Evolutionary conservation across 2,888 invertebrate species (phyloP).

Genomic region (Lepeophtheirus nordmannii): DNA sequence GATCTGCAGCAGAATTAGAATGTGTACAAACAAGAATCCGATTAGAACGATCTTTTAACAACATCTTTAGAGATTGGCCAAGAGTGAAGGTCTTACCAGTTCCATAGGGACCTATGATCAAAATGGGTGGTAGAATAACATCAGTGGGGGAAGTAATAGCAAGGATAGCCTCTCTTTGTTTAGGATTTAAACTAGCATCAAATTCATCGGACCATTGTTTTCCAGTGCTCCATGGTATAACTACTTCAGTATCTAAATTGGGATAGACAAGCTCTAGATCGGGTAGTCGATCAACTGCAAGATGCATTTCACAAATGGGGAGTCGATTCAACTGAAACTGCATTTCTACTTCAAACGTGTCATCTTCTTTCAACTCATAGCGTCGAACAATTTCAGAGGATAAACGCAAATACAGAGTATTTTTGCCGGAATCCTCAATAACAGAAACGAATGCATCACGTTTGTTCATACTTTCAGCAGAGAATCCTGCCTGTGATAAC

Average conservation of each 20-base stretch:
- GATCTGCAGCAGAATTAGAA: slow-evolving; percentile 69
- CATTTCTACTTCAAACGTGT: slow-evolving; percentile 50
- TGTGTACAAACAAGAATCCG: slow-evolving; percentile 67
- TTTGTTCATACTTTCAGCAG: not conserved
- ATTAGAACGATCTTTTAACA: slow-evolving; percentile 47
- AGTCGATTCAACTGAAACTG: slow-evolving; percentile 65
- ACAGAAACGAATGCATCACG: slow-evolving; percentile 7
- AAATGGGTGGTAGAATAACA: slow-evolving; percentile 49
- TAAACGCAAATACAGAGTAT: slow-evolving; percentile 51
- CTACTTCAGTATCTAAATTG: slow-evolving; percentile 40
- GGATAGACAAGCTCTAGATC: slow-evolving; percentile 57
- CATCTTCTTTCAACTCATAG: slow-evolving; percentile 46
- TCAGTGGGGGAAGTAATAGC: slow-evolving; percentile 53
- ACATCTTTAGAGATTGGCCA: slow-evolving; percentile 52
- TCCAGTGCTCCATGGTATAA: slow-evolving; percentile 52
- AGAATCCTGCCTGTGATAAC: slow-evolving; percentile 32
- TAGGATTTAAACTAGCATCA: slow-evolving; percentile 49
- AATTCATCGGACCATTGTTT: slow-evolving; percentile 47
- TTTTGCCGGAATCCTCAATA: slow-evolving; percentile 42
- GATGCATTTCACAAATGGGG: slow-evolving; percentile 68
- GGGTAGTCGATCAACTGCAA: slow-evolving; percentile 57
- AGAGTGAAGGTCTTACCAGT: slow-evolving; percentile 72
- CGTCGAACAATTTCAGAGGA: slow-evolving; percentile 49
- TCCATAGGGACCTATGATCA: slow-evolving; percentile 64
- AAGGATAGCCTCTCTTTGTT: slow-evolving; percentile 60